These are phyloP conservation scores for Meandrina meandrites DNA, from an alignment of 92 coral and sea anemone species.

Conservation along the genomic window DNA sequence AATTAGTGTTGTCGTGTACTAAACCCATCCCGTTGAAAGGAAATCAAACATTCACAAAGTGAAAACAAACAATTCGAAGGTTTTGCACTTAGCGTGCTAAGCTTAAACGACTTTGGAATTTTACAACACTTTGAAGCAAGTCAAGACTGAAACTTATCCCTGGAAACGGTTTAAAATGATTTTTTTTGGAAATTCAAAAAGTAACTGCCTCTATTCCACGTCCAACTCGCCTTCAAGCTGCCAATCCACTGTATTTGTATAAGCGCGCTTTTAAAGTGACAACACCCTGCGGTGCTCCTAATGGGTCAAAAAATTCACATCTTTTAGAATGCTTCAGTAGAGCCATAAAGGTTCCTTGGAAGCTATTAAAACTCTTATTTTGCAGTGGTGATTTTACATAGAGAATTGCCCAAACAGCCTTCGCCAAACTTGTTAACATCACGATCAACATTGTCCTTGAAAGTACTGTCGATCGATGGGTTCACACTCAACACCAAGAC, in stretches of 20 bases:
- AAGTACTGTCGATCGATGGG: background rate
- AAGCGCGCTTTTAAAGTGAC: background rate
- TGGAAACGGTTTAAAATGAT: background rate
- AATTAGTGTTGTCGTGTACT: background rate
- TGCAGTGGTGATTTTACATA: background rate
- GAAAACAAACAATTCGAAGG: background rate
- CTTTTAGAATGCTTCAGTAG: background rate
- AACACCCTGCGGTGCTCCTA: background rate
- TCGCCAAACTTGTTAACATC: background rate
- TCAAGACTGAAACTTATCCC: background rate
- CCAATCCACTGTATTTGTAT: background rate
- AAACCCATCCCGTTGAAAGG: constrained; percentile 2
- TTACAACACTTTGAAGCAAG: background rate
- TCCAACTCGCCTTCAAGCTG: background rate
- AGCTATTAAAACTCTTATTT: background rate
- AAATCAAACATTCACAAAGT: constrained; percentile 1
- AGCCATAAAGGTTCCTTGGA: background rate
- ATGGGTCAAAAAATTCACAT: background rate
- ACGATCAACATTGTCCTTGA: background rate
- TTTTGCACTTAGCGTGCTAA: background rate
- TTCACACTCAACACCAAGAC: background rate
- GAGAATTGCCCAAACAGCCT: background rate
- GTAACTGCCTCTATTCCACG: background rate
- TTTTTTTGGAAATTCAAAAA: background rate
- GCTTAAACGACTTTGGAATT: background rate